These are phyloP conservation scores for Clarias laeviceps DNA, from an alignment of 2,797 vertebrate genomes.

Conservation along the genomic window DNA sequence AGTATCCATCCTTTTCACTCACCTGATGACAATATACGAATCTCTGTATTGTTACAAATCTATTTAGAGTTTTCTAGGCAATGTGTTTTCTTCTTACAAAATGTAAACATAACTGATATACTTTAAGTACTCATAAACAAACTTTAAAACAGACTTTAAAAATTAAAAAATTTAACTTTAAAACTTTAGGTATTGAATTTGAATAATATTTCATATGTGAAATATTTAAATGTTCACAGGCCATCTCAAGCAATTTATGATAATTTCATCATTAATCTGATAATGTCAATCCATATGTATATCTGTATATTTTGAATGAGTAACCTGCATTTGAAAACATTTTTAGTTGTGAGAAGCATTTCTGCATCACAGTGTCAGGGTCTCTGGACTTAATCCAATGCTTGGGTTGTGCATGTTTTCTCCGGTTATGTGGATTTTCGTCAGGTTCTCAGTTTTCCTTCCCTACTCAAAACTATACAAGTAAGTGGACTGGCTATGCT, in stretches of 20 bases:
- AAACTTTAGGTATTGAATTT: neutral
- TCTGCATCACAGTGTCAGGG: neutral
- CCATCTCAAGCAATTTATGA: neutral
- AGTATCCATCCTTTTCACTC: conserved; percentile 87
- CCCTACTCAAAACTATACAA: neutral
- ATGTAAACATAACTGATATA: neutral
- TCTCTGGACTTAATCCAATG: neutral
- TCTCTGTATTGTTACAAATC: neutral
- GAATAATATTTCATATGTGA: neutral
- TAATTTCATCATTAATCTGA: too few relatives aligned
- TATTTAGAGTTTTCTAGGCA: neutral
- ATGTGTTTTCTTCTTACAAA: neutral
- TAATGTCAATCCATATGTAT: too few relatives aligned
- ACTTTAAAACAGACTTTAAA: neutral
- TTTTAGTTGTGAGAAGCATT: neutral
- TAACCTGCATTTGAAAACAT: neutral
- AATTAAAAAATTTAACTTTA: too few relatives aligned
- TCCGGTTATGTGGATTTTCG: neutral
- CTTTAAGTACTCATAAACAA: neutral
- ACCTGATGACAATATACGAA: conserved; percentile 71
- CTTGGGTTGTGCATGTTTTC: neutral
- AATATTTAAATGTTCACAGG: neutral
- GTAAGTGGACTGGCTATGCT: neutral
- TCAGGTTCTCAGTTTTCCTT: neutral
- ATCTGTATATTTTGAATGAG: neutral